A percentile compares a stretch with the other conserved stretches of the same genome.
phyloP scores from a whole-genome alignment of 2,113 vertebrate species.

The Ctenodactylus gundi region DNA sequence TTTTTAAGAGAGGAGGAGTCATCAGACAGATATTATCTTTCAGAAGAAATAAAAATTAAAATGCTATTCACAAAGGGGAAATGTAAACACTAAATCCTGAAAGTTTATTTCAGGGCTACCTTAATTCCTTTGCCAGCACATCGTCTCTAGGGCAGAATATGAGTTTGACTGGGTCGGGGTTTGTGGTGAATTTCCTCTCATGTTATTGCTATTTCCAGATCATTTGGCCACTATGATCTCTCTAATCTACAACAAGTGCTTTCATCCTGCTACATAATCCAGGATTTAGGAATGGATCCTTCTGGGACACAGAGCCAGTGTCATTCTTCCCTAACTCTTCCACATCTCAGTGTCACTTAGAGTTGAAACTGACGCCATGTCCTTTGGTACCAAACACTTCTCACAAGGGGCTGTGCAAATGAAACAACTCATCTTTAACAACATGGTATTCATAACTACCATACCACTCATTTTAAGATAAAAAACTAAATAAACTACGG shows the following conservation, averaged over 20 bases:
- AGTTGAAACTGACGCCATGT: not conserved
- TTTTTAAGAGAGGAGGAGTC: slow-evolving; percentile 59
- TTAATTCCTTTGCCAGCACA: not conserved
- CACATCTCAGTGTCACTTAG: slow-evolving; percentile 18
- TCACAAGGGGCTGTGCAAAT: not conserved
- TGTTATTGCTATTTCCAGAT: not conserved
- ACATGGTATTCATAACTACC: not conserved
- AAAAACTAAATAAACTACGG: not conserved
- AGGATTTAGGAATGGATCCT: not conserved
- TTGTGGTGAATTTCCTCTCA: not conserved
- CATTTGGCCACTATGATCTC: not conserved
- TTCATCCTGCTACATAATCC: slow-evolving; percentile 33
- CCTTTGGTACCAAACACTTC: not conserved
- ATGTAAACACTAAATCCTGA: not conserved
- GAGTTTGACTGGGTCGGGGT: not conserved
- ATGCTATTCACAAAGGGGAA: not conserved
- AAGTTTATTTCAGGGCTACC: not conserved
- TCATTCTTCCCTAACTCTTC: not conserved
- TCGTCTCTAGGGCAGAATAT: not conserved
- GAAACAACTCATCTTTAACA: not conserved
- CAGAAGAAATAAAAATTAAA: slow-evolving; percentile 13
- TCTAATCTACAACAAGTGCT: not conserved
- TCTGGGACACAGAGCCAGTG: not conserved
- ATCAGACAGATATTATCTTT: slow-evolving; percentile 37
- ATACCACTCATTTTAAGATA: not conserved